Base-by-base conservation (phyloP, 2,113 vertebrate species). In the Spheniscus mendiculus region DNA sequence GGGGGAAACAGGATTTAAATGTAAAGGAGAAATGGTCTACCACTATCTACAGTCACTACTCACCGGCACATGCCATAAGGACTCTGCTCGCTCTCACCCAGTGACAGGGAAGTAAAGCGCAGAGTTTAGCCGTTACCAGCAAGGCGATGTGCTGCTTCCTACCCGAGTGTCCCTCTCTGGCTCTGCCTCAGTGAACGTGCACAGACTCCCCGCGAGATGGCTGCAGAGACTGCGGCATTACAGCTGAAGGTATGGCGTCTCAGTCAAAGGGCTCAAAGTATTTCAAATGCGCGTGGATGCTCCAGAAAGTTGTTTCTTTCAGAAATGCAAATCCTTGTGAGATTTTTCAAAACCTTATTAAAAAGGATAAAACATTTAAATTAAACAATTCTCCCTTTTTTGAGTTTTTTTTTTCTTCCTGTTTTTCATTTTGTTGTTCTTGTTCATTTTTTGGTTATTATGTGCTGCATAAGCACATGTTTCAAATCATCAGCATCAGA, bases 171-270 rank as follows among this genome's bases (percentile, higher is more conserved):
- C 65, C 76, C 59, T 23, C 12, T 1, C 7, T 0, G 32, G 56
- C 82, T 52, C 14, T n/a, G 76, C 18, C 61, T 14, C 8, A 0
- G 55, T 7, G 79, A 3, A 17, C 32, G 15, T 19, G 21, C 71
- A 1, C 38, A 0, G n/a, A 8, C 20, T 90, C 42, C 85, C 92
- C 83, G 8, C 77, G 34, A 97, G 97, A 18, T 87, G 96, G 96
- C 97, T 93, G 96, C 95, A 97, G 94, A 97, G 96, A 87, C 96
- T 69, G 84, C 5, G 7, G 44, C 61, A 66, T 29, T 2, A 0
- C 1, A 9, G 21, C 58, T 0, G 8, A 5, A 7, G 18, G 1
- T 1, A 1, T 1, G 7, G 27, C 1, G 11, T 2, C 77, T 3
- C 36, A 5, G 21, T 10, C 23, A 1, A 12, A 67, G 52, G 30